Evolutionary conservation across 53 echinoderm and acorn worm species (phyloP).

Genomic region (Temnopleurus reevesii): DNA sequence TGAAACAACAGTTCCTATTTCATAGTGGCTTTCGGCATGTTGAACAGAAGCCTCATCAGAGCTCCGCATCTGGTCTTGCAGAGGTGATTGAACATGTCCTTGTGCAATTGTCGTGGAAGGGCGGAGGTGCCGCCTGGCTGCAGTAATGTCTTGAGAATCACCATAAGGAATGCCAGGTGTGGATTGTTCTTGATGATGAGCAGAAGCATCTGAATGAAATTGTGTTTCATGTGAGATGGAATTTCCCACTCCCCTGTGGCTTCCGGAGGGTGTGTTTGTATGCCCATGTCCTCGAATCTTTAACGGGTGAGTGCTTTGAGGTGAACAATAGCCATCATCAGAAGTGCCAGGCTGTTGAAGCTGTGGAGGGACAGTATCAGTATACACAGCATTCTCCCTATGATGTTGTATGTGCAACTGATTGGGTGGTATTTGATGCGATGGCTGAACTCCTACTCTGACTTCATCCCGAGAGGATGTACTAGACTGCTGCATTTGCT

Average conservation of each 20-base stretch:
- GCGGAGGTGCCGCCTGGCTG: neutral
- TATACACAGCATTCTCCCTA: neutral
- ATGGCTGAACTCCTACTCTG: neutral
- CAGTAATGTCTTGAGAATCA: neutral
- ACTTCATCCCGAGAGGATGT: neutral
- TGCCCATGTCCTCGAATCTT: neutral
- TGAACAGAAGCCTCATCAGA: neutral
- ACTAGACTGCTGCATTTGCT: neutral
- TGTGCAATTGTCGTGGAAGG: neutral
- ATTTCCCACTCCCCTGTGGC: neutral
- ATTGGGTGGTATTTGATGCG: neutral
- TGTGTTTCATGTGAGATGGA: neutral
- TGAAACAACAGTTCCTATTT: neutral
- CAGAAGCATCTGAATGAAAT: neutral
- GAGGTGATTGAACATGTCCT: neutral
- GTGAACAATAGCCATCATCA: neutral
- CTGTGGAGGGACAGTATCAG: neutral
- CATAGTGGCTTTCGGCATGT: neutral
- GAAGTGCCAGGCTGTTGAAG: neutral
- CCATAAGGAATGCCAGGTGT: neutral
- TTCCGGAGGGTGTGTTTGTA: neutral
- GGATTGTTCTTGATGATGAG: neutral
- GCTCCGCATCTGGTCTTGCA: neutral
- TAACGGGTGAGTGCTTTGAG: neutral
- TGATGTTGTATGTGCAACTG: neutral